phyloP scores from a whole-genome alignment of 2,113 vertebrate species.

The Tupaia tana region DNA sequence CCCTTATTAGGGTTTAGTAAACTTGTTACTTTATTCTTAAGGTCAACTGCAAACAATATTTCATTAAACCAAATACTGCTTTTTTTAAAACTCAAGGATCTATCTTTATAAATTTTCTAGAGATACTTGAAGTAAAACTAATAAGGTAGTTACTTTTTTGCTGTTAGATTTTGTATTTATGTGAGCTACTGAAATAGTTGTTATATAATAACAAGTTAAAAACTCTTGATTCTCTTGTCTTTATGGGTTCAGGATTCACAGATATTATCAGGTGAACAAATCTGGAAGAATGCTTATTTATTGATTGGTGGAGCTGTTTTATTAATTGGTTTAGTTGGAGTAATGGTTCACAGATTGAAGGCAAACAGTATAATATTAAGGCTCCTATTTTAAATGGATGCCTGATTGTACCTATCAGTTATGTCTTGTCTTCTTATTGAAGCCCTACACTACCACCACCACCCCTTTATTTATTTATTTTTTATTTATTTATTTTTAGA shows the following conservation, averaged over 20 bases:
- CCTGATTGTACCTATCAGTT: background rate
- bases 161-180: conserved; percentile 1
- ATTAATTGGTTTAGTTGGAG: background rate
- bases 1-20: background rate
- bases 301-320: background rate
- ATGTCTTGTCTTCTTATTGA: background rate
- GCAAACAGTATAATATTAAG: background rate
- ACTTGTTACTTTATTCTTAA: background rate
- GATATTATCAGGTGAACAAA: background rate
- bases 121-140: background rate
- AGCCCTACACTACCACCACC: background rate
- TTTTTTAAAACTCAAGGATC: background rate
- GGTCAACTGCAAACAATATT: background rate
- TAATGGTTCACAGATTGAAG: background rate
- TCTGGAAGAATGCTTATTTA: background rate
- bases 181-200: background rate
- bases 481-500: no score
- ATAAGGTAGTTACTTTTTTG: background rate
- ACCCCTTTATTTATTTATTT: no score
- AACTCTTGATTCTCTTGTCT: conserved; percentile 32
- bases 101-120: background rate
- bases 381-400: background rate
- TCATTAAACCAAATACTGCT: conserved; percentile 6
- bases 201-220: background rate
- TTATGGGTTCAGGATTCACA: conserved; percentile 24